Evolutionary conservation across 2,797 vertebrate genomes (phyloP).

Genomic region (Alcedo atthis): DNA sequence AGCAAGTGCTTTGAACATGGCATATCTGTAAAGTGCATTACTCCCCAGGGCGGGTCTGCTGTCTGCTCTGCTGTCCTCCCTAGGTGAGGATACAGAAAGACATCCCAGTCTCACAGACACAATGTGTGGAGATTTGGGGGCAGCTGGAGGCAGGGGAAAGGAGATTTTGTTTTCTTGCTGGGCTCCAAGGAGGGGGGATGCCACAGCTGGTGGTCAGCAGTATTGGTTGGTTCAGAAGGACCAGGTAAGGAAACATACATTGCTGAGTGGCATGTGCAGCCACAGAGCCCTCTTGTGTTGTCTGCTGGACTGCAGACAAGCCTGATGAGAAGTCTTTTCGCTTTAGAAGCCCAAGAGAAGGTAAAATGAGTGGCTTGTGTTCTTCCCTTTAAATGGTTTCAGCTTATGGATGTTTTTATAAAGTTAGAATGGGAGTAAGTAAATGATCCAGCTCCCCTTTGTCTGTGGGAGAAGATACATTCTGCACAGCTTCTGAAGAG

Average conservation of each 20-base stretch:
- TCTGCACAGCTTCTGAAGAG: not conserved
- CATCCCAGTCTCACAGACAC: not conserved
- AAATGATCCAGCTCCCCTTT: not conserved
- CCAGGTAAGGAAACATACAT: not conserved
- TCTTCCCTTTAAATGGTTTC: not conserved
- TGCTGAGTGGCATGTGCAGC: not conserved
- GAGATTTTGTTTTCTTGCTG: not conserved
- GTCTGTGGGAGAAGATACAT: not conserved
- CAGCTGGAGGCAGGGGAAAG: not conserved
- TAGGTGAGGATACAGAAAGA: fast-evolving
- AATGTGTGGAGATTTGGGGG: not conserved
- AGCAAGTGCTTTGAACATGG: fast-evolving
- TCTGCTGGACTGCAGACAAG: not conserved
- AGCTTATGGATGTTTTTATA: not conserved
- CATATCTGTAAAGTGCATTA: fast-evolving
- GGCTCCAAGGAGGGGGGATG: not conserved
- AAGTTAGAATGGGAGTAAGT: not conserved
- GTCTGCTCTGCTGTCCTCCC: not conserved
- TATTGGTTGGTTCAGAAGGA: not conserved
- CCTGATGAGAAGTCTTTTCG: not conserved
- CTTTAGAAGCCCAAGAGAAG: not conserved
- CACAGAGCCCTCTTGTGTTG: constrained; percentile 69
- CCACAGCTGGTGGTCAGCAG: not conserved
- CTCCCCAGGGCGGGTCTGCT: not conserved
- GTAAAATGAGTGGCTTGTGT: not conserved